phyloP scores from a whole-genome alignment of 2,797 vertebrate genomes.

The Dermochelys coriacea region DNA sequence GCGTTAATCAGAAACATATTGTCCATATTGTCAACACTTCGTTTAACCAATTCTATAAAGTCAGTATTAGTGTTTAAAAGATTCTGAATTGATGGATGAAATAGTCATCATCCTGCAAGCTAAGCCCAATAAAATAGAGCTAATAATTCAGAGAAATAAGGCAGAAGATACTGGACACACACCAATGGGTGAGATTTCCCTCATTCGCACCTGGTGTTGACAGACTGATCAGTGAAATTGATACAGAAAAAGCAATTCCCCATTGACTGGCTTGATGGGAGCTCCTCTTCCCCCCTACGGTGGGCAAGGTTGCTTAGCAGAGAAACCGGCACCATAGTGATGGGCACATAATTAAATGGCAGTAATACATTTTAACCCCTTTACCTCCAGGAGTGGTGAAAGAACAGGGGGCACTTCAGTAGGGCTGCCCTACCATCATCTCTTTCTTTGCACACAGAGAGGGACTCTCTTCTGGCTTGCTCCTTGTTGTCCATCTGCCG shows the following conservation, averaged over 20 bases:
- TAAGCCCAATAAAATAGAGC: constrained; percentile 82
- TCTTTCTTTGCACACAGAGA: neutral
- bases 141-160: constrained; percentile 69
- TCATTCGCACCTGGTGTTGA: constrained; percentile 42
- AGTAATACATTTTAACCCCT: accelerated
- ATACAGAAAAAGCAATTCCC: neutral
- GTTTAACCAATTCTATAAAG: constrained; percentile 85
- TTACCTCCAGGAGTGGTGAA: neutral
- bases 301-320: accelerated
- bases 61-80: constrained; percentile 80
- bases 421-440: neutral
- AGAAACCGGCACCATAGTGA: neutral
- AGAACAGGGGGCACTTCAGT: neutral
- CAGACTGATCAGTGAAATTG: neutral
- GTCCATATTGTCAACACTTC: constrained; percentile 83
- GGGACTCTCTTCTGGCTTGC: neutral
- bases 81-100: constrained; percentile 81
- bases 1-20: constrained; percentile 85
- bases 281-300: accelerated
- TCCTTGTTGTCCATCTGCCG: neutral
- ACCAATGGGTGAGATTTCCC: constrained; percentile 38
- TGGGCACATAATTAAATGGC: accelerated
- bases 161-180: constrained; percentile 64
- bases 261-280: accelerated
- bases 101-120: constrained; percentile 77